These are phyloP conservation scores for Anolis apletophallus DNA, from an alignment of 2,797 vertebrate species.

Conservation along the genomic window DNA sequence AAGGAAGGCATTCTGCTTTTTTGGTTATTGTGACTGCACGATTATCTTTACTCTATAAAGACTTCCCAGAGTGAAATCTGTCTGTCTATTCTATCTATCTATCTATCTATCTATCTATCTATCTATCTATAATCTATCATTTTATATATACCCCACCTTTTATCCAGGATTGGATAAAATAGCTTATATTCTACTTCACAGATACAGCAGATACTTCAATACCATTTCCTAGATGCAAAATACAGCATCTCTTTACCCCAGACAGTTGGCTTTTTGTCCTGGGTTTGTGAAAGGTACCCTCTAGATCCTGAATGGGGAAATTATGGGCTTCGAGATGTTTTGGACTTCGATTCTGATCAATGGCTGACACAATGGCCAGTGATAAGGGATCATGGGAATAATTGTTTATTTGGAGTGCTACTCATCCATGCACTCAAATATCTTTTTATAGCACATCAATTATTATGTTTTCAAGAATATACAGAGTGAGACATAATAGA, in stretches of 20 bases:
- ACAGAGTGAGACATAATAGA: conserved; percentile 4
- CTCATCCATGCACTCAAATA: no score
- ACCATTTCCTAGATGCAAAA: neutral
- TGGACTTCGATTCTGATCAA: neutral
- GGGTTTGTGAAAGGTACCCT: neutral
- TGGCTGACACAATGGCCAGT: neutral
- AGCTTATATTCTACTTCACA: neutral
- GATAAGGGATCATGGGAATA: neutral
- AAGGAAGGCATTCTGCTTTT: neutral
- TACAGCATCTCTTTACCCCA: neutral
- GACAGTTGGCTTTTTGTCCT: neutral
- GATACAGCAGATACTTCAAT: neutral
- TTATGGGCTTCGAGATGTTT: neutral
- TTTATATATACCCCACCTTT: no score
- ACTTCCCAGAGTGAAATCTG: neutral
- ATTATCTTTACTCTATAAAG: neutral
- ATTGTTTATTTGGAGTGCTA: neutral
- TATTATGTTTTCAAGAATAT: conserved; percentile 10
- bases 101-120: no score
- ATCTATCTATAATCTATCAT: no score
- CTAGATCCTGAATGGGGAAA: no score
- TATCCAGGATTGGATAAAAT: no score
- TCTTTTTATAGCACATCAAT: neutral
- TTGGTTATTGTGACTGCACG: neutral
- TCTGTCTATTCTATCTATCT: no score